A percentile compares a stretch with the other conserved stretches of the same genome.
Evolutionary conservation across 2,888 invertebrate species (phyloP).

Genomic region (Nudaria mundana): DNA sequence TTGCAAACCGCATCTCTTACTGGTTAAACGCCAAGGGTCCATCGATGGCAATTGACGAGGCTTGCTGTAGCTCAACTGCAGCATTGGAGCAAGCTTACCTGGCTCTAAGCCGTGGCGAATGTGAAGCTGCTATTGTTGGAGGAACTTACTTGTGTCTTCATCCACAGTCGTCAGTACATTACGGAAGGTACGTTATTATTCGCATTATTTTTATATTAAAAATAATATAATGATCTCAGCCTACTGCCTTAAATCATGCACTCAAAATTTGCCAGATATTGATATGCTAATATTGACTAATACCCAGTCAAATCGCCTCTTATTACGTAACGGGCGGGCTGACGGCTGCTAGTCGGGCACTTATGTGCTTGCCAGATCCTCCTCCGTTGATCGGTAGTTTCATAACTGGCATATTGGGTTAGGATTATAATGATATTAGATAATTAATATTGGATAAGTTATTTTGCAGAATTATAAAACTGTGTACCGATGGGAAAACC

Average conservation of each 20-base stretch:
- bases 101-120: not conserved
- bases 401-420: not conserved
- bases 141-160: not conserved
- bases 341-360: too few relatives aligned
- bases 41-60: conserved; percentile 23
- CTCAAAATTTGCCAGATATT: too few relatives aligned
- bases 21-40: conserved; percentile 45
- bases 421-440: not conserved
- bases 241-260: too few relatives aligned
- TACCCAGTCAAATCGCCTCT: too few relatives aligned
- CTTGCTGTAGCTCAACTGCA: conserved; percentile 21
- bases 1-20: conserved; percentile 47
- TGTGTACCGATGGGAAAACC: conserved; percentile 90
- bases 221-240: too few relatives aligned
- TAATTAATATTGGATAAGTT: not conserved
- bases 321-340: too few relatives aligned
- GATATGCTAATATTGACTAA: too few relatives aligned
- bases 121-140: conserved; percentile 1
- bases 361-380: too few relatives aligned
- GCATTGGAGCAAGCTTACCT: conserved; percentile 3
- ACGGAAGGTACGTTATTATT: conserved; percentile 4
- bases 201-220: too few relatives aligned
- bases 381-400: too few relatives aligned
- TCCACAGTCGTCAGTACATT: not conserved
- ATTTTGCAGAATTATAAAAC: conserved; percentile 29